phyloP scores from a whole-genome alignment of 2,797 vertebrate species.

The Chelidonichthys spinosus region DNA sequence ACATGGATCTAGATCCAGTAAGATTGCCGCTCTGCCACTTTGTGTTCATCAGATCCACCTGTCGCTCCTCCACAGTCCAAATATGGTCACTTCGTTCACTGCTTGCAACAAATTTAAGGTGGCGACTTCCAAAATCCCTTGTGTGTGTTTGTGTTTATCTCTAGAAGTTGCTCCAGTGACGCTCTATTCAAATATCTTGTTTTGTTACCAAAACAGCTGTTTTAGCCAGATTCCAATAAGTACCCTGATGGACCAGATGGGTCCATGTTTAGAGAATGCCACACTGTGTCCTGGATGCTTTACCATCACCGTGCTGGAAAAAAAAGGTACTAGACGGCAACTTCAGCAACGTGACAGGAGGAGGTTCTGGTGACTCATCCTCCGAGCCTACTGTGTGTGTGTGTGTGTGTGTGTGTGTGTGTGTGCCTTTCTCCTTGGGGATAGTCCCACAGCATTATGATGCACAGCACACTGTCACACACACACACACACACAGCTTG shows the following conservation, averaged over 20 bases:
- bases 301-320: not conserved
- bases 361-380: constrained; percentile 50
- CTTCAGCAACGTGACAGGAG: constrained; percentile 16
- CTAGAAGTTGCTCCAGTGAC: not conserved
- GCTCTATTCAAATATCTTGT: too few species aligned
- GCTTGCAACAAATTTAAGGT: too few species aligned
- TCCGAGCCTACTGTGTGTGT: constrained; percentile 15
- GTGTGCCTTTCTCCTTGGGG: constrained; percentile 34
- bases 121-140: not conserved
- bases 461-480: constrained; percentile 35
- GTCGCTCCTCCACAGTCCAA: too few species aligned
- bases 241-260: not conserved
- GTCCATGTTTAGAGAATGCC: not conserved
- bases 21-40: too few species aligned
- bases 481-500: not conserved
- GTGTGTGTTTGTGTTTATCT: not conserved
- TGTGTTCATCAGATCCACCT: too few species aligned
- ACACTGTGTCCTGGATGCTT: not conserved
- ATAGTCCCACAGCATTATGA: constrained; percentile 49
- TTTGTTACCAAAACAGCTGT: not conserved
- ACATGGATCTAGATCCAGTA: too few species aligned
- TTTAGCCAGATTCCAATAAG: not conserved
- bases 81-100: too few species aligned
- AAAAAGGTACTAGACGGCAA: not conserved
- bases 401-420: constrained; percentile 40